Conservation (phyloP, 2,888 invertebrate species). For the Myopa tessellatipennis region DNA sequence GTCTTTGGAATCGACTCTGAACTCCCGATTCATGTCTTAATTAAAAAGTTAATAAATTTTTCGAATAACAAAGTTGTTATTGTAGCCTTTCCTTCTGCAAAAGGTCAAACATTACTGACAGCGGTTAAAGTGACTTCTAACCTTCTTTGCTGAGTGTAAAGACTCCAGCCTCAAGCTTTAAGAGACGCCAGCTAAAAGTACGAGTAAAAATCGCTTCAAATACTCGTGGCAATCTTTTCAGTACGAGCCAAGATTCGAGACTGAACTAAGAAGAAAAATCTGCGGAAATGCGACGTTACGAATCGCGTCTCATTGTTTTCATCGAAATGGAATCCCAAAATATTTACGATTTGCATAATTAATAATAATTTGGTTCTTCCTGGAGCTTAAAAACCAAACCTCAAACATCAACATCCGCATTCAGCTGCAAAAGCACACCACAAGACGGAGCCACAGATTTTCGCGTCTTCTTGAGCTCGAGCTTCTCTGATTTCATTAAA, state of each 20-base stretch:
- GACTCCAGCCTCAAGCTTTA: neutral
- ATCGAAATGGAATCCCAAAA: slow-evolving; percentile 28
- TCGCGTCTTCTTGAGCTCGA: neutral
- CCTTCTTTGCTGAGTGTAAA: neutral
- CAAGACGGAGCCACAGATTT: neutral
- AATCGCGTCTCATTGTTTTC: slow-evolving; percentile 15
- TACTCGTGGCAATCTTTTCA: too few species aligned
- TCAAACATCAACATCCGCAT: neutral
- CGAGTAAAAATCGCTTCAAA: neutral
- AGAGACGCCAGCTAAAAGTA: neutral
- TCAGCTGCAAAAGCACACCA: neutral
- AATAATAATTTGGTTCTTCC: slow-evolving; percentile 36
- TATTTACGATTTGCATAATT: slow-evolving; percentile 38
- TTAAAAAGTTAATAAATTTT: too few species aligned
- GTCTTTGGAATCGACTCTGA: too few species aligned
- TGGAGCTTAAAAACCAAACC: neutral
- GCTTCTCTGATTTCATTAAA: slow-evolving; percentile 16
- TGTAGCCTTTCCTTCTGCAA: too few species aligned
- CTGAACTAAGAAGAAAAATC: too few species aligned
- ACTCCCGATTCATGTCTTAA: too few species aligned
- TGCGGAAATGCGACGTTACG: neutral
- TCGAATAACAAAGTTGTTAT: too few species aligned
- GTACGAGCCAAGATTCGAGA: too few species aligned
- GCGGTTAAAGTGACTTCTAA: neutral
- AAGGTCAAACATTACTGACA: too few species aligned